Percentiles rank a stretch among this genome's conserved stretches.
Evolutionary conservation across 2,888 invertebrate species (phyloP).

Genomic region (Diadegma fenestrale): DNA sequence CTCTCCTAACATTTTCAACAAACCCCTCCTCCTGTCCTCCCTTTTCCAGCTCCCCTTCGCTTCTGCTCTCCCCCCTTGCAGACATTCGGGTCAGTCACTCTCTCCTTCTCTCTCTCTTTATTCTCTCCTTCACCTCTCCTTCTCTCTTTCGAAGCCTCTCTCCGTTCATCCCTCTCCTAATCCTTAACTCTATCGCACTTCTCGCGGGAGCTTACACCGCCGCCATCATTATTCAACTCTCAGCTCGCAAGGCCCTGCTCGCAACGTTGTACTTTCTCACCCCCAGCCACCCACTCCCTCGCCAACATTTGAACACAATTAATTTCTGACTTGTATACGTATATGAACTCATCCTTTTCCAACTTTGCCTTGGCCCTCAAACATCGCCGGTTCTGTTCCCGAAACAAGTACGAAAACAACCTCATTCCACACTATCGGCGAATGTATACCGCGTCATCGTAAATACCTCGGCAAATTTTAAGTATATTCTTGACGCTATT

Average conservation of each 20-base stretch:
- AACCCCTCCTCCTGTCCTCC: slow-evolving; percentile 14
- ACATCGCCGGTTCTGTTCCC: background rate
- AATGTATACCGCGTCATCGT: background rate
- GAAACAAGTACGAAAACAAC: slow-evolving; percentile 22
- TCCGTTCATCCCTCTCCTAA: slow-evolving; percentile 31
- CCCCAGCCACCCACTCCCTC: slow-evolving; percentile 46
- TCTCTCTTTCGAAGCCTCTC: slow-evolving; percentile 27
- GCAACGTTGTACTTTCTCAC: slow-evolving; percentile 56
- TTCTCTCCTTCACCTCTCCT: slow-evolving; percentile 17
- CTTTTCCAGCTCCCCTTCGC: slow-evolving; percentile 17
- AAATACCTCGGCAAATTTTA: background rate
- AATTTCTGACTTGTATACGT: slow-evolving; percentile 71
- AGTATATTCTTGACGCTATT: background rate
- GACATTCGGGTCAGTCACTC: slow-evolving; percentile 79
- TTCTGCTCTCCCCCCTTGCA: slow-evolving; percentile 69
- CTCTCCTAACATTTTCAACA: slow-evolving; percentile 19
- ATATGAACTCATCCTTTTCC: slow-evolving; percentile 30
- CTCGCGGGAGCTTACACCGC: slow-evolving; percentile 43
- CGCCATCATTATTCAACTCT: slow-evolving; percentile 42
- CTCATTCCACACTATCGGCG: background rate
- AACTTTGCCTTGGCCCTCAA: background rate
- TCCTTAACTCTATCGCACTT: slow-evolving; percentile 49
- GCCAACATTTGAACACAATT: slow-evolving; percentile 82
- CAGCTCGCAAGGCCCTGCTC: slow-evolving; percentile 27
- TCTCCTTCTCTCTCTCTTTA: slow-evolving; percentile 38